These are phyloP conservation scores for Nomada fabriciana DNA, from an alignment of 2,888 invertebrate species.

Conservation along the genomic window DNA sequence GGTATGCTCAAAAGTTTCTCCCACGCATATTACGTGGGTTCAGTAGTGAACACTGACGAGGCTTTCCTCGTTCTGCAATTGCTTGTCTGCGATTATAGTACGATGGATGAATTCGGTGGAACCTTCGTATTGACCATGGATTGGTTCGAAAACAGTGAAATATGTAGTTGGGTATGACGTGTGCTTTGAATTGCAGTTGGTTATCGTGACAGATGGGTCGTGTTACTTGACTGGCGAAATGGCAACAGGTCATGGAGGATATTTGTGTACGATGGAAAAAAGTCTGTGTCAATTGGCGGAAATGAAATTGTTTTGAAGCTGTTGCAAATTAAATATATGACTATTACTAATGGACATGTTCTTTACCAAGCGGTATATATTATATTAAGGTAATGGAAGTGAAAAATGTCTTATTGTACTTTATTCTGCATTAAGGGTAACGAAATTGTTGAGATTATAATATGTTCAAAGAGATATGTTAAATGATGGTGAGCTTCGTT, in stretches of 20 bases:
- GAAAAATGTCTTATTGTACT: too few species aligned
- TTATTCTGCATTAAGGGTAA: too few species aligned
- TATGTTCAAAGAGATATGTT: too few species aligned
- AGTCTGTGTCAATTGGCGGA: too few species aligned
- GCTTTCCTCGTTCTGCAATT: neutral
- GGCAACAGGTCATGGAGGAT: neutral
- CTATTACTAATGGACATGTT: too few species aligned
- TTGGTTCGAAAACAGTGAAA: neutral
- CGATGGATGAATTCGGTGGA: neutral
- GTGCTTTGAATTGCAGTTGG: neutral
- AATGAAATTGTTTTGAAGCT: too few species aligned
- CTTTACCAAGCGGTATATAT: too few species aligned
- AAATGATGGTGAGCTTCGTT: too few species aligned
- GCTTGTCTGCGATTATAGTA: neutral
- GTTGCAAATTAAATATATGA: too few species aligned
- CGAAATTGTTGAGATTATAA: too few species aligned
- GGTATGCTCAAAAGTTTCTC: neutral
- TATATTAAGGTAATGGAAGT: too few species aligned
- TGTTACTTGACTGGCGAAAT: neutral
- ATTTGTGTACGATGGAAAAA: too few species aligned
- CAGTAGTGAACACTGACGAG: neutral
- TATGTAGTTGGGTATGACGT: neutral
- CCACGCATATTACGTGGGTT: neutral
- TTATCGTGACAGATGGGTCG: neutral
- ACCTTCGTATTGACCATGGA: neutral